These are phyloP conservation scores for Psylliodes chrysocephalus DNA, from an alignment of 2,888 invertebrate species.

Conservation along the genomic window DNA sequence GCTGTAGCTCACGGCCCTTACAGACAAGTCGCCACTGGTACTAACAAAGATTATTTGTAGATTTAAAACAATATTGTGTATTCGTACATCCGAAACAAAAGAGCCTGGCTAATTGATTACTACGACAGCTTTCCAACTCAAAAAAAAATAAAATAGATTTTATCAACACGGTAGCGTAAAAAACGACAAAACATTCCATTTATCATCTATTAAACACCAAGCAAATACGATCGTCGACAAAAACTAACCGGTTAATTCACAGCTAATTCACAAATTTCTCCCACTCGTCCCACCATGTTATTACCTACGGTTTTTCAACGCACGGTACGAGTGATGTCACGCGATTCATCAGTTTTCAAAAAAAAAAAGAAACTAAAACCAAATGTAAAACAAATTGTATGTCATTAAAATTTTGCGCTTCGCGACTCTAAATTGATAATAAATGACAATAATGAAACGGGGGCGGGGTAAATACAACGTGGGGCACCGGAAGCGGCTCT, in stretches of 20 bases:
- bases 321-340: slow-evolving; percentile 49
- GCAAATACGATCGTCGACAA: background rate
- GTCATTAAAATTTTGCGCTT: slow-evolving; percentile 64
- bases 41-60: too few relatives aligned
- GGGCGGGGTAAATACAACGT: slow-evolving; percentile 60
- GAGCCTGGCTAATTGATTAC: too few relatives aligned
- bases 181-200: too few relatives aligned
- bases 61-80: too few relatives aligned
- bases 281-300: slow-evolving; percentile 39
- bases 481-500: slow-evolving; percentile 59
- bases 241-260: slow-evolving; percentile 45
- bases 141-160: too few relatives aligned
- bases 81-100: too few relatives aligned
- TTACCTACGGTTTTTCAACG: slow-evolving; percentile 38
- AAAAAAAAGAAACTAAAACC: slow-evolving; percentile 49
- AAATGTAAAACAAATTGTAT: slow-evolving; percentile 63
- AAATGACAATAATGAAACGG: slow-evolving; percentile 65
- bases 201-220: slow-evolving; percentile 1
- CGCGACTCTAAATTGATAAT: slow-evolving; percentile 63
- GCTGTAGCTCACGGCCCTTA: too few relatives aligned
- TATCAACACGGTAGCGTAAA: too few relatives aligned
- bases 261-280: slow-evolving; percentile 54
- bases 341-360: slow-evolving; percentile 46
- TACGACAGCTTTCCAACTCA: too few relatives aligned
- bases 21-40: too few relatives aligned